Percentiles rank a stretch among this genome's conserved stretches.
Evolutionary conservation across 2,888 invertebrate genomes (phyloP).

Genomic region (Lottia scabra): DNA sequence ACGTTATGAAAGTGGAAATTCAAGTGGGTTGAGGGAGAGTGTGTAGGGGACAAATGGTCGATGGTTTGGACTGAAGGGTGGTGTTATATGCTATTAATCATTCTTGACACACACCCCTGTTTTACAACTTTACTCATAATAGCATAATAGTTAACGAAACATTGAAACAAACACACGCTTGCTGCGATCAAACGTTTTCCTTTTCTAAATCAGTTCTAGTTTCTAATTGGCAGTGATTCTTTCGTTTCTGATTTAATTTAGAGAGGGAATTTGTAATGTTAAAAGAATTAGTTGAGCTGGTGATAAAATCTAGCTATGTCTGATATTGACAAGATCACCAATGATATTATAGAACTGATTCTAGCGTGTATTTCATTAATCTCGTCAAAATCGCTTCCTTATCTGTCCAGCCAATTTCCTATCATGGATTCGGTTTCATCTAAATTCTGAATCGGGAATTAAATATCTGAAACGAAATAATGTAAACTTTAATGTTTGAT

Average conservation of each 20-base stretch:
- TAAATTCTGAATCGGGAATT: background rate
- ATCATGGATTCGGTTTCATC: background rate
- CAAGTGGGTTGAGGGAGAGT: background rate
- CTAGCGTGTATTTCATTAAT: background rate
- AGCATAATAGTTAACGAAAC: slow-evolving; percentile 1
- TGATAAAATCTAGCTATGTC: no score
- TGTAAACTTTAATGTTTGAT: no score
- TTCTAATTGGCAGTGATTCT: slow-evolving; percentile 1
- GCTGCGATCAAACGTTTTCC: background rate
- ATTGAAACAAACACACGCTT: background rate
- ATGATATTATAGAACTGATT: slow-evolving; percentile 2
- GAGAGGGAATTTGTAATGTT: background rate
- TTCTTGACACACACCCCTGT: background rate
- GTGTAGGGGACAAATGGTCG: background rate
- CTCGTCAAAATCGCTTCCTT: background rate
- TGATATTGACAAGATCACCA: no score
- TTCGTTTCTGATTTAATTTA: background rate
- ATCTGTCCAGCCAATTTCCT: background rate
- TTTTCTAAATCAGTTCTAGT: background rate
- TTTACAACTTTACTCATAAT: background rate
- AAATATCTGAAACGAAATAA: slow-evolving; percentile 3
- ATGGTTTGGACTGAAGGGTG: background rate
- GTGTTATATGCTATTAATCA: background rate
- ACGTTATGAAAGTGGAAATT: background rate
- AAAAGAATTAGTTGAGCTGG: background rate